A percentile compares a stretch with the other conserved stretches of the same genome.
These are phyloP conservation scores for Phyllotis vaccarum DNA, from an alignment of 2,797 vertebrate species.

Conservation along the genomic window DNA sequence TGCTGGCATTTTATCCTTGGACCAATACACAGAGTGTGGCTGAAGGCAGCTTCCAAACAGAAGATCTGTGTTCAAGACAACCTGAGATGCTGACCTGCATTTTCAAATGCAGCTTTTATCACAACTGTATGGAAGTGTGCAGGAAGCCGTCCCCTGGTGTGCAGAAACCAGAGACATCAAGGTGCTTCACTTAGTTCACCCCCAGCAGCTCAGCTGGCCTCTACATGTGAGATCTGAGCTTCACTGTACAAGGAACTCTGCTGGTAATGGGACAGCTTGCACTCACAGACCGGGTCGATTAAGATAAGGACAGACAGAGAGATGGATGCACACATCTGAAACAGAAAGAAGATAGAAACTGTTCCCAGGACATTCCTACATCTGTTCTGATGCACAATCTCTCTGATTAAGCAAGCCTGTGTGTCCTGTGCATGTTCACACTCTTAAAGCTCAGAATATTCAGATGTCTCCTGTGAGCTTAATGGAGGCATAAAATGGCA, in stretches of 20 bases:
- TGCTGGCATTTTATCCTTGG: neutral
- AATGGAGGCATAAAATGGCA: conserved; percentile 18
- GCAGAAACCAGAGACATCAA: neutral
- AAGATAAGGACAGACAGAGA: conserved; percentile 65
- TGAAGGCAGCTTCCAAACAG: neutral
- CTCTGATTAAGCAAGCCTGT: conserved; percentile 16
- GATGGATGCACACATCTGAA: conserved; percentile 36
- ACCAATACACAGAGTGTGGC: neutral
- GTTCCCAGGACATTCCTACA: conserved; percentile 26
- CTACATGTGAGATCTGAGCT: neutral
- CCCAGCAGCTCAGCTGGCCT: conserved; percentile 12
- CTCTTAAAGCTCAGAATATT: conserved; percentile 31
- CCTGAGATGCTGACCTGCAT: neutral
- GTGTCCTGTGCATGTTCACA: neutral
- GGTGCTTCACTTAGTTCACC: neutral
- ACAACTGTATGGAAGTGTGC: neutral
- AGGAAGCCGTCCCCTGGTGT: neutral
- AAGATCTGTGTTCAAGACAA: neutral
- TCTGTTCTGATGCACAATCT: conserved; percentile 42
- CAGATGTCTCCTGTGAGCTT: neutral
- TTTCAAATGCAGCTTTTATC: neutral
- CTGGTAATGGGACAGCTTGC: conserved; percentile 45
- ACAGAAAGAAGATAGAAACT: conserved; percentile 48
- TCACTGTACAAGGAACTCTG: neutral
- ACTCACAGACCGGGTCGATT: conserved; percentile 52